Conservation (phyloP, 2,888 invertebrate species). For the Tetramorium bicarinatum region DNA sequence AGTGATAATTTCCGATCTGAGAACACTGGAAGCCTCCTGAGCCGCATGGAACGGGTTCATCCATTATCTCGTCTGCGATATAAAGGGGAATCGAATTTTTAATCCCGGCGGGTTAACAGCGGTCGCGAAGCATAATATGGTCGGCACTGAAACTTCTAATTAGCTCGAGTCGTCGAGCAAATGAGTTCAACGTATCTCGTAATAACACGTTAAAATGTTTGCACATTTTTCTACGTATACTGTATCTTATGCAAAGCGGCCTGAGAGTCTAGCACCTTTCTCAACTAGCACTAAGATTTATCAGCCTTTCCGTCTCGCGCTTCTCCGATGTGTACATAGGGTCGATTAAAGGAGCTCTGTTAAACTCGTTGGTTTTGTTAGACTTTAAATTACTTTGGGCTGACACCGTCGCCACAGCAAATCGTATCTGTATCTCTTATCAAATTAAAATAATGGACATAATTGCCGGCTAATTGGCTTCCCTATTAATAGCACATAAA, state of each 20-base stretch:
- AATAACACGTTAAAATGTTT: conserved; percentile 38
- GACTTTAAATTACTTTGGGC: conserved; percentile 17
- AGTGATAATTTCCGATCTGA: conserved; percentile 87
- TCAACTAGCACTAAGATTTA: neutral
- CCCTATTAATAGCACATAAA: neutral
- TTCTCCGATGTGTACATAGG: neutral
- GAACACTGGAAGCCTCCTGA: conserved; percentile 91
- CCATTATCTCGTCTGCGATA: conserved; percentile 92
- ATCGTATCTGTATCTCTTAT: conserved; percentile 14
- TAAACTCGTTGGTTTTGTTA: conserved; percentile 1
- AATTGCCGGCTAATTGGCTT: conserved; percentile 12
- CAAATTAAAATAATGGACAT: conserved; percentile 24
- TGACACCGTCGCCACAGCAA: neutral
- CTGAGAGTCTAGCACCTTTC: neutral
- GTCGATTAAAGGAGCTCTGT: conserved; percentile 33
- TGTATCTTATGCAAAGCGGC: neutral
- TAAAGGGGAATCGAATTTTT: conserved; percentile 39
- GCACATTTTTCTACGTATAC: conserved; percentile 34
- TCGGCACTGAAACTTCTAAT: conserved; percentile 39
- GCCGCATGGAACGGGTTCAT: conserved; percentile 96
- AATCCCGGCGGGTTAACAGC: neutral
- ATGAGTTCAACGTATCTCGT: conserved; percentile 29
- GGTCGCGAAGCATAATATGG: neutral
- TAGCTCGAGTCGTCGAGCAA: neutral
- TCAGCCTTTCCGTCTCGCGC: conserved; percentile 3